phyloP scores from a whole-genome alignment of 1,140 invertebrate species.

The Zaprionus kolodkinae region DNA sequence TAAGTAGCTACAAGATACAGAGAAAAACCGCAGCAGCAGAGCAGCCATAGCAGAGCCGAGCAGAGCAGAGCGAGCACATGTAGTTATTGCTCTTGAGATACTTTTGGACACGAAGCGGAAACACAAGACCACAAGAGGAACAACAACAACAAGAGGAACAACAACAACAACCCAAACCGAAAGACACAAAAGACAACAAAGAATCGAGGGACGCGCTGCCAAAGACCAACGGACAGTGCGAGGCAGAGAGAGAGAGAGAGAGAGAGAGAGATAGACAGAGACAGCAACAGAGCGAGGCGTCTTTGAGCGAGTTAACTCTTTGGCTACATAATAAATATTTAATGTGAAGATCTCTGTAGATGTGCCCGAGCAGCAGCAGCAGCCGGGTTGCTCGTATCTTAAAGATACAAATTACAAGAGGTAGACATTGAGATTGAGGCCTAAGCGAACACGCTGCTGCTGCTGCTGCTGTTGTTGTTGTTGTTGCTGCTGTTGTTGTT shows the following conservation, averaged over 20 bases:
- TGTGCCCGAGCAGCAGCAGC: conserved; percentile 34
- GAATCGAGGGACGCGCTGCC: conserved; percentile 31
- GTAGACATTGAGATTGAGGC: conserved; percentile 79
- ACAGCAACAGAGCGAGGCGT: conserved; percentile 2
- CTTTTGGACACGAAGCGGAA: conserved; percentile 79
- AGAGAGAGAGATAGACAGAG: conserved; percentile 3
- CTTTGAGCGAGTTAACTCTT: conserved; percentile 76
- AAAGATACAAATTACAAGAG: conserved; percentile 81
- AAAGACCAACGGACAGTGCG: conserved; percentile 22
- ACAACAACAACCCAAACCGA: neutral
- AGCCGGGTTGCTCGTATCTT: conserved; percentile 64
- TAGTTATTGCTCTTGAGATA: conserved; percentile 77
- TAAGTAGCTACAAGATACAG: conserved; percentile 64
- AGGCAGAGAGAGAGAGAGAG: too few relatives aligned
- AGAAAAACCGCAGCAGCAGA: conserved; percentile 59
- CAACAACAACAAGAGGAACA: neutral
- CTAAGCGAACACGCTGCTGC: conserved; percentile 52
- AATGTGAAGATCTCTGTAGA: conserved; percentile 59
- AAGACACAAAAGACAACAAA: conserved; percentile 42
- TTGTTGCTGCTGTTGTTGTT: conserved; percentile 1
- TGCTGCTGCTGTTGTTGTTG: neutral
- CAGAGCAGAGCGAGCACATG: conserved; percentile 20
- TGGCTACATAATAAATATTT: conserved; percentile 81
- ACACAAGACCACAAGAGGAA: conserved; percentile 40
- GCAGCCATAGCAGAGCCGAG: conserved; percentile 38